Evolutionary conservation across 37 sponge, comb jelly and placozoan species (phyloP).

Genomic region (Crambe crambe): DNA sequence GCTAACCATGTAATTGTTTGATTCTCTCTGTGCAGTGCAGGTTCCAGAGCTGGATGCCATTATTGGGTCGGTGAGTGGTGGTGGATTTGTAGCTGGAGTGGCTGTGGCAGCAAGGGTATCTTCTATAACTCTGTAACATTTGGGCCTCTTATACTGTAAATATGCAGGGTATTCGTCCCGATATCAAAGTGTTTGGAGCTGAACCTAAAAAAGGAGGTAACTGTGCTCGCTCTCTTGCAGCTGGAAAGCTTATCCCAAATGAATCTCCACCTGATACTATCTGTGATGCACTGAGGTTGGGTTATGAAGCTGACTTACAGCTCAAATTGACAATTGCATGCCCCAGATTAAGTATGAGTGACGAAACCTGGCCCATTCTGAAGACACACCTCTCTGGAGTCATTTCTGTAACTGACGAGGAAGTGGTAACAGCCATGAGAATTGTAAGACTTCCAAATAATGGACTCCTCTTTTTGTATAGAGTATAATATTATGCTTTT

Average conservation of each 20-base stretch:
- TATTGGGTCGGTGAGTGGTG: slow-evolving; percentile 64
- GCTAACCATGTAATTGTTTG: too few species aligned
- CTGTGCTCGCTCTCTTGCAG: slow-evolving; percentile 68
- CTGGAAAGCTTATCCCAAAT: slow-evolving; percentile 44
- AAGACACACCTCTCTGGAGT: slow-evolving; percentile 54
- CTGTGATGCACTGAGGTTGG: slow-evolving; percentile 58
- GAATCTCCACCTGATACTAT: slow-evolving; percentile 45
- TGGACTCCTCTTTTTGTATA: too few species aligned
- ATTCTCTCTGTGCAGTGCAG: neutral
- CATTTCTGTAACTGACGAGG: slow-evolving; percentile 72
- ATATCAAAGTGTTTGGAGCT: slow-evolving; percentile 68
- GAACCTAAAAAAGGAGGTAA: slow-evolving; percentile 75
- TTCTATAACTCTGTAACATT: neutral
- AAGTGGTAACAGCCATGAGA: slow-evolving; percentile 56
- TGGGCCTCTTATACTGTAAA: neutral
- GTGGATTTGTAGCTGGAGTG: slow-evolving; percentile 71
- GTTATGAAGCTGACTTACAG: too few species aligned
- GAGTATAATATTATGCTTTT: too few species aligned
- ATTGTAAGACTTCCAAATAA: slow-evolving; percentile 47
- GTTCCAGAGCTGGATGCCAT: slow-evolving; percentile 78
- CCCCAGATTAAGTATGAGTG: slow-evolving; percentile 35
- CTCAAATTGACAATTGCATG: too few species aligned
- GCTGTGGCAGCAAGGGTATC: slow-evolving; percentile 76
- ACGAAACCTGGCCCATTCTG: slow-evolving; percentile 54
- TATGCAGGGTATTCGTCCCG: slow-evolving; percentile 41